These are phyloP conservation scores for Rhinophrynus dorsalis DNA, from an alignment of 2,797 vertebrate species.

Conservation along the genomic window DNA sequence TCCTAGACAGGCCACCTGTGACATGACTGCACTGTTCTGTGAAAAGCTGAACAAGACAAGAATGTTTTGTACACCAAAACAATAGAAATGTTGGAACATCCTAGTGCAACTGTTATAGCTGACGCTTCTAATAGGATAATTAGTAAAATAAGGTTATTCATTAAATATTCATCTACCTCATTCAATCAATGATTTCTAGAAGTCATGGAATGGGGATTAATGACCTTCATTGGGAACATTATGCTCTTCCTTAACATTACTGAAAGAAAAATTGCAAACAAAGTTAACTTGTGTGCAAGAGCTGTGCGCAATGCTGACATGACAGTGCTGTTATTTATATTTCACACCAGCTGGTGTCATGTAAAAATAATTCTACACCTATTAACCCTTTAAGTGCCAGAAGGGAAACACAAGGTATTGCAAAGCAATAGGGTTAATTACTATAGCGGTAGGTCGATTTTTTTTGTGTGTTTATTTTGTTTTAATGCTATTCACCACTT, in stretches of 20 bases:
- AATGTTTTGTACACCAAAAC: background rate
- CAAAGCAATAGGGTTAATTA: too few relatives aligned
- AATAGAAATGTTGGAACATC: conserved; percentile 11
- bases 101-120: conserved; percentile 9
- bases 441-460: too few relatives aligned
- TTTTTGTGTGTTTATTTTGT: too few relatives aligned
- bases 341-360: too few relatives aligned
- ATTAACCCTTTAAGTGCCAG: too few relatives aligned
- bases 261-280: background rate
- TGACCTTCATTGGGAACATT: background rate
- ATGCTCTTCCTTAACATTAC: background rate
- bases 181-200: conserved; percentile 18
- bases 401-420: too few relatives aligned
- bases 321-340: too few relatives aligned
- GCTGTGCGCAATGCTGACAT: too few relatives aligned
- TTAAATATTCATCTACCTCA: conserved; percentile 3
- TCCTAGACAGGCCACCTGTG: background rate
- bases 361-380: too few relatives aligned
- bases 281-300: too few relatives aligned
- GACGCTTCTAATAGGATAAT: conserved; percentile 6
- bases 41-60: background rate
- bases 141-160: conserved; percentile 10
- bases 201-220: background rate
- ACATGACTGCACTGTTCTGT: background rate
- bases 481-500: too few relatives aligned